Base-by-base conservation (phyloP, 1,140 invertebrate genomes). In the Hyphantria cunea region DNA sequence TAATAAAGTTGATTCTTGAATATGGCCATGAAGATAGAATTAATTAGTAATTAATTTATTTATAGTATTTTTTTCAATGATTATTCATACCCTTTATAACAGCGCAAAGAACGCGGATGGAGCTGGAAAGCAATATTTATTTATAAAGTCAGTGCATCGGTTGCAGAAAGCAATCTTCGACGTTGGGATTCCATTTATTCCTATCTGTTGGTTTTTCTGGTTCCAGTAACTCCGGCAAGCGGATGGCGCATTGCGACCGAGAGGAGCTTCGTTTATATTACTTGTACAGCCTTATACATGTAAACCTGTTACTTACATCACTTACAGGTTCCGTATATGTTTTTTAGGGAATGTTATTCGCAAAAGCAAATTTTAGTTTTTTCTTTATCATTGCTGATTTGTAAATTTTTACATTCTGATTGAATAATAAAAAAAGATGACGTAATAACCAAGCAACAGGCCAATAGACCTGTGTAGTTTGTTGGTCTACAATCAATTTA, bases 161-260 rank as follows among this genome's bases (percentile, higher is more conserved):
- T 15, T 47, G 49, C 59, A 55, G 33, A 13, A 34, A 42, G 17
- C 39, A 25, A 48, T 65, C 54, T 25, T 25, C 7, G 63, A 67
- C 63, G 74, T 75, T 71, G 68, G 74, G 75, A 84, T 83, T 80
- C 77, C 77, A 82, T 82, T 80, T 82, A 73, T 80, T 39, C 45
- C 33, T 58, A 74, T 76, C 72, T 81, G 75, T 64, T 68, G 68
- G 59, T 68, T 80, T 83, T 80, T 80, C 75, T 82, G 82, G 74
- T 70, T 53, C 60, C 62, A 58, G 66, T 51, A 69, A 65, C 17
- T 53, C 13, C 42, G 37, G 58, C 63, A 61, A 64, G 54, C 47
- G 41, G 47, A 33, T 63, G 52, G 59, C 51, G 61, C 39, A 52
- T 55, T 62, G 60, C 59, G 54, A 45, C 48, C 45, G 63, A 37